Percentiles rank a stretch among this genome's conserved stretches.
Conservation (phyloP, 2,888 invertebrate genomes). For the Crocallis elinguaria region DNA sequence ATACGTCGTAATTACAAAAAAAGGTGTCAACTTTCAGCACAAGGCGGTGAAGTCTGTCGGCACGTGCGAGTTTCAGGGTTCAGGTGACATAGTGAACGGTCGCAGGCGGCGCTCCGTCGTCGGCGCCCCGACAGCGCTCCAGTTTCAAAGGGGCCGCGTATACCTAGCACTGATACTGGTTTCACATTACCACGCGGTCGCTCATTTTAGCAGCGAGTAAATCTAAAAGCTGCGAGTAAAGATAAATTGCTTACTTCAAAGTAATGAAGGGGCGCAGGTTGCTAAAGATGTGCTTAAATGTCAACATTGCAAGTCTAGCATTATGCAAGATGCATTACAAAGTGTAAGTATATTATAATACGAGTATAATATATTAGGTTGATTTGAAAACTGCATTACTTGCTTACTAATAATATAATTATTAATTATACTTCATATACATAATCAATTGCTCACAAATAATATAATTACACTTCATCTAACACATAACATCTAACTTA, state of each 20-base stretch:
- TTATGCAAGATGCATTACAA: no score
- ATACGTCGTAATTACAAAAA: constrained; percentile 7
- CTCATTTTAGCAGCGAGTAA: constrained; percentile 11
- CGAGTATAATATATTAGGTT: no score
- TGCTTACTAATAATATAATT: no score
- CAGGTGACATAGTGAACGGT: constrained; percentile 36
- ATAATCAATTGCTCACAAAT: no score
- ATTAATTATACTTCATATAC: no score
- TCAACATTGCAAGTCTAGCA: no score
- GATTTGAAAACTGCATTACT: no score
- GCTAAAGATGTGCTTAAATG: no score
- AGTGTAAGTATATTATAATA: no score
- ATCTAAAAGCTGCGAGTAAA: constrained; percentile 7
- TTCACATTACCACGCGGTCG: constrained; percentile 8
- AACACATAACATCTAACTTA: no score
- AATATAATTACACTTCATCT: no score
- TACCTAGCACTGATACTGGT: constrained; percentile 1
- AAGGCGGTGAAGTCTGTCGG: constrained; percentile 22
- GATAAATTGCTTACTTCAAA: constrained; percentile 5
- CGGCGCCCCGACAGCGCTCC: constrained; percentile 35
- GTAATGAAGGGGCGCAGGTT: constrained; percentile 5
- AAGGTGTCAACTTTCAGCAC: constrained; percentile 9
- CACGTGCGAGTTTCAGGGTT: constrained; percentile 30
- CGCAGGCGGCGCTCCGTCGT: constrained; percentile 43
- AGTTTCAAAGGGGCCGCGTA: constrained; percentile 34